Evolutionary conservation across 1,140 invertebrate genomes (phyloP).

Genomic region (Brachionus rotundiformis): DNA sequence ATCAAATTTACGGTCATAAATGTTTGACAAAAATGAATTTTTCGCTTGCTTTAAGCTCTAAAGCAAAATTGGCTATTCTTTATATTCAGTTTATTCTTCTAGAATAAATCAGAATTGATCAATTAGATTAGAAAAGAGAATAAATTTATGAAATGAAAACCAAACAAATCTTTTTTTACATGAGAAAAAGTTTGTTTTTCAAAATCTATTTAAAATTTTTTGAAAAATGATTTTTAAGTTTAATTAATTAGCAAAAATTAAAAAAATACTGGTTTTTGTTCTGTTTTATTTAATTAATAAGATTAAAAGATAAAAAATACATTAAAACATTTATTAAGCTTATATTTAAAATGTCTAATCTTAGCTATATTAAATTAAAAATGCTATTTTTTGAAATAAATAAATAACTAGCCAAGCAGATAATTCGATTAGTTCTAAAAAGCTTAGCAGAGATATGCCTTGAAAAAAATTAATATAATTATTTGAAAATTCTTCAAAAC

Average conservation of each 20-base stretch:
- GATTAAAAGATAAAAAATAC: conserved; percentile 5
- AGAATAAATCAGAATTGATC: neutral
- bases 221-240: neutral
- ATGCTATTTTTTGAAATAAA: conserved; percentile 22
- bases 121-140: neutral
- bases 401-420: neutral
- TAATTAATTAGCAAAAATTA: too few species aligned
- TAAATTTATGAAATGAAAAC: neutral
- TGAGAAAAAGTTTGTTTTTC: too few species aligned
- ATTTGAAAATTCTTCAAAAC: neutral
- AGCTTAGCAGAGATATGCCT: conserved; percentile 27
- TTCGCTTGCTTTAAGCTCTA: conserved; percentile 6
- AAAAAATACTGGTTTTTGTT: too few species aligned
- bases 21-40: conserved; percentile 27
- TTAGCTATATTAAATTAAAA: too few species aligned
- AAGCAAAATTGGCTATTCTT: neutral
- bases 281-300: neutral
- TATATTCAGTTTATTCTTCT: neutral
- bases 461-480: neutral
- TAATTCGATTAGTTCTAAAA: conserved; percentile 32
- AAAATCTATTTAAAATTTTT: too few species aligned
- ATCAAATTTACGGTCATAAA: conserved; percentile 47
- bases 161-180: too few species aligned
- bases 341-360: too few species aligned
- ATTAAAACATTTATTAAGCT: too few species aligned